These are phyloP conservation scores for Telmatherina bonti DNA, from an alignment of 2,797 vertebrate genomes.

Conservation along the genomic window DNA sequence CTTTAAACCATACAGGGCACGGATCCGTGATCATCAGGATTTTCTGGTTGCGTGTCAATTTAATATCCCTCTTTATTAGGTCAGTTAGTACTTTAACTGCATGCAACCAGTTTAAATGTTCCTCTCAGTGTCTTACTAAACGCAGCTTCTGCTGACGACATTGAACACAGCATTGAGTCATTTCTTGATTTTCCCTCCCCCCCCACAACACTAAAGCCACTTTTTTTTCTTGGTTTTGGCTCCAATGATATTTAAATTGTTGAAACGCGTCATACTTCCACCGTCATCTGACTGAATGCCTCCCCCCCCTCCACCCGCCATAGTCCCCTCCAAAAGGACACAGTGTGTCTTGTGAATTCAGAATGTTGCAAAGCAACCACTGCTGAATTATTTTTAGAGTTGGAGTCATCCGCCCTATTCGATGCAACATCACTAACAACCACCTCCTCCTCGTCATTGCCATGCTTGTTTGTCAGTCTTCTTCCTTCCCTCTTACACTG, in stretches of 20 bases:
- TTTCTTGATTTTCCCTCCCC: background rate
- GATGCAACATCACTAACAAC: constrained; percentile 41
- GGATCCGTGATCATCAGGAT: constrained; percentile 37
- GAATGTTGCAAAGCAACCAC: constrained; percentile 29
- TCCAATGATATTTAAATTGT: constrained; percentile 28
- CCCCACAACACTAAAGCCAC: too few relatives aligned
- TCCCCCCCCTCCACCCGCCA: background rate
- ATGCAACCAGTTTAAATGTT: background rate
- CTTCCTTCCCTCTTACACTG: background rate
- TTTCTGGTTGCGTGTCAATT: constrained; percentile 14
- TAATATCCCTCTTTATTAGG: background rate
- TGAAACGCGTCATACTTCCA: constrained; percentile 3
- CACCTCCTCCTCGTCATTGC: constrained; percentile 51
- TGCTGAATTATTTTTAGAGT: constrained; percentile 59
- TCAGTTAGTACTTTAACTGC: constrained; percentile 8
- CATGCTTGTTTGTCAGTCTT: constrained; percentile 29
- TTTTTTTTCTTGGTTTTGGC: background rate
- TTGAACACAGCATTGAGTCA: background rate
- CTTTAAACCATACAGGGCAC: constrained; percentile 21
- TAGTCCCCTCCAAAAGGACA: background rate
- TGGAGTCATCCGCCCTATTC: constrained; percentile 29
- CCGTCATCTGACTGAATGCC: constrained; percentile 14
- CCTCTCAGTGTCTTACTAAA: background rate
- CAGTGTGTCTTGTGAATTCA: constrained; percentile 33
- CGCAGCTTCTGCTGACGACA: background rate